A percentile compares a stretch with the other conserved stretches of the same genome.
phyloP scores from a whole-genome alignment of 2,113 vertebrate species.

The Dermatemys mawii region DNA sequence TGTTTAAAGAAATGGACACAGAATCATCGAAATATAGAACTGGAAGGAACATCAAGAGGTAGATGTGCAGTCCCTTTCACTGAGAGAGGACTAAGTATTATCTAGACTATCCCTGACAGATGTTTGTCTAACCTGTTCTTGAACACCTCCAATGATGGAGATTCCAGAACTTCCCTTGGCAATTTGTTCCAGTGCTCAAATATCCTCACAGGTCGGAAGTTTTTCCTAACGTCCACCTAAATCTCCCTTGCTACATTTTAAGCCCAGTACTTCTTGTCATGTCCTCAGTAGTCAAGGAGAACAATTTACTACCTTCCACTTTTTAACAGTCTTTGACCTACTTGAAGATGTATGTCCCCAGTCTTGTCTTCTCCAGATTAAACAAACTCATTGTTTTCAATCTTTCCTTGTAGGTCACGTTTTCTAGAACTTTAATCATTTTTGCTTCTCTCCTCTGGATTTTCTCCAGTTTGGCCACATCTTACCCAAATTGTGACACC shows the following conservation, averaged over 20 bases:
- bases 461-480: neutral
- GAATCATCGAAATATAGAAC: neutral
- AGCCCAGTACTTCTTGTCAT: neutral
- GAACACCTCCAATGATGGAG: neutral
- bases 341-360: neutral
- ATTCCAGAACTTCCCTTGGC: neutral
- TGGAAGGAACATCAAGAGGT: neutral
- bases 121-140: neutral
- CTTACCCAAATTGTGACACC: neutral
- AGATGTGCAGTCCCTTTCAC: neutral
- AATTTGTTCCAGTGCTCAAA: neutral
- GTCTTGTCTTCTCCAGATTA: neutral
- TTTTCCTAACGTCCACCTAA: neutral
- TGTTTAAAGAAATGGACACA: neutral
- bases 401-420: neutral
- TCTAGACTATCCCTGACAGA: neutral
- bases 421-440: neutral
- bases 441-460: neutral
- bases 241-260: neutral
- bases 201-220: neutral
- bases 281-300: neutral
- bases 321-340: neutral
- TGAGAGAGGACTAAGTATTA: neutral
- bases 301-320: neutral
- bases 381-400: neutral